These are phyloP conservation scores for Ennomos erosarius DNA, from an alignment of 2,888 invertebrate species.

Conservation along the genomic window DNA sequence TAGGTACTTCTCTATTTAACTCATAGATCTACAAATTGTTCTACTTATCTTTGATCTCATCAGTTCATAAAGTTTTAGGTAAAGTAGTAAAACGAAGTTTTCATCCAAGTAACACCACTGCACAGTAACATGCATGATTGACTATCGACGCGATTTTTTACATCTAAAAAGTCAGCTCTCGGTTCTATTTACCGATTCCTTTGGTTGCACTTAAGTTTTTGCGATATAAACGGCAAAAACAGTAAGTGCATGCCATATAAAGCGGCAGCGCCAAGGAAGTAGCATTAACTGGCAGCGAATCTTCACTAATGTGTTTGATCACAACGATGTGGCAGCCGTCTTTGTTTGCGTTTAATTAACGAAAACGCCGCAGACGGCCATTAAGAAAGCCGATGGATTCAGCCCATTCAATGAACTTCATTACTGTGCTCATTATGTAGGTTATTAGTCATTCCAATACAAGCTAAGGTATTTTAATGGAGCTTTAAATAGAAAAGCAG, in stretches of 20 bases:
- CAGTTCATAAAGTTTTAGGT: too few relatives aligned
- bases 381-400: slow-evolving; percentile 65
- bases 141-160: too few relatives aligned
- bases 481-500: slow-evolving; percentile 15
- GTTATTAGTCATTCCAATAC: slow-evolving; percentile 25
- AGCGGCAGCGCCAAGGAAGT: slow-evolving; percentile 41
- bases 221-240: slow-evolving; percentile 22
- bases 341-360: slow-evolving; percentile 78
- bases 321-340: slow-evolving; percentile 64
- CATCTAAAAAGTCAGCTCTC: slow-evolving; percentile 12
- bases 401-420: slow-evolving; percentile 51
- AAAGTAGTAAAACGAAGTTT: too few relatives aligned
- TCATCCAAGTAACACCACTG: too few relatives aligned
- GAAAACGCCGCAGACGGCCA: slow-evolving; percentile 63
- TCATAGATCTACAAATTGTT: too few relatives aligned
- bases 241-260: slow-evolving; percentile 26
- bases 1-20: too few relatives aligned
- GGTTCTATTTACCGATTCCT: slow-evolving; percentile 17
- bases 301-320: slow-evolving; percentile 71
- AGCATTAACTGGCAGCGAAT: slow-evolving; percentile 58
- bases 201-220: slow-evolving; percentile 21
- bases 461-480: slow-evolving; percentile 3
- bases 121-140: too few relatives aligned
- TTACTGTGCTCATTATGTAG: slow-evolving; percentile 37
- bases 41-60: too few relatives aligned